A percentile compares a stretch with the other conserved stretches of the same genome.
Evolutionary conservation across 2,888 invertebrate genomes (phyloP).

Genomic region (Strigamia transsilvanica): DNA sequence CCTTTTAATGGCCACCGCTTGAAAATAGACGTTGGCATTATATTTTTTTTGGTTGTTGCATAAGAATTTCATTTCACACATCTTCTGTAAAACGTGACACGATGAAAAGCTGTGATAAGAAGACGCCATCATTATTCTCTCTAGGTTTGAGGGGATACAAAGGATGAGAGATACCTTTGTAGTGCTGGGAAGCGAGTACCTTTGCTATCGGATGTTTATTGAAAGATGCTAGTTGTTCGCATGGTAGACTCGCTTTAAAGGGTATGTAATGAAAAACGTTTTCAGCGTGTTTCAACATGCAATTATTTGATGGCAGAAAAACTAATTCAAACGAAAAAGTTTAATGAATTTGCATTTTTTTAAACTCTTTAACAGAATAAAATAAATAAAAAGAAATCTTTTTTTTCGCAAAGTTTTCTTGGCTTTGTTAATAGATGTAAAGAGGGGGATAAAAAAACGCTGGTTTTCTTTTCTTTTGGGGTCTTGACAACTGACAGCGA

Average conservation of each 20-base stretch:
- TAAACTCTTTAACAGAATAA: no score
- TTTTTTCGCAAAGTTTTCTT: no score
- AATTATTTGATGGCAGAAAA: no score
- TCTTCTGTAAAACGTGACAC: not conserved
- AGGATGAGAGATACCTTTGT: conserved; percentile 31
- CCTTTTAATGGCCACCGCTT: not conserved
- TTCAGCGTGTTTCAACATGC: no score
- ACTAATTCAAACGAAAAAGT: no score
- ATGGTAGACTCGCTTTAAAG: not conserved
- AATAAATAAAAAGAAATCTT: no score
- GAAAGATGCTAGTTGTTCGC: conserved; percentile 14
- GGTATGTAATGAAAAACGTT: not conserved
- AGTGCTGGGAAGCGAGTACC: not conserved
- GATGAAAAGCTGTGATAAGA: conserved; percentile 24
- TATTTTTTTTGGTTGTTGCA: conserved; percentile 7
- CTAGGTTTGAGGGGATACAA: not conserved
- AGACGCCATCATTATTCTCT: conserved; percentile 9
- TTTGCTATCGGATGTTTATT: conserved; percentile 32
- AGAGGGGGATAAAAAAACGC: no score
- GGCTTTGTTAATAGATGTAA: no score
- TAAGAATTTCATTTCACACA: not conserved
- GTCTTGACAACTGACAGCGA: no score
- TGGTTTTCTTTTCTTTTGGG: no score
- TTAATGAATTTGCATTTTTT: no score
- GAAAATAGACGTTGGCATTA: not conserved